Conservation (phyloP, 1,140 invertebrate genomes). For the Zaprionus davidi region DNA sequence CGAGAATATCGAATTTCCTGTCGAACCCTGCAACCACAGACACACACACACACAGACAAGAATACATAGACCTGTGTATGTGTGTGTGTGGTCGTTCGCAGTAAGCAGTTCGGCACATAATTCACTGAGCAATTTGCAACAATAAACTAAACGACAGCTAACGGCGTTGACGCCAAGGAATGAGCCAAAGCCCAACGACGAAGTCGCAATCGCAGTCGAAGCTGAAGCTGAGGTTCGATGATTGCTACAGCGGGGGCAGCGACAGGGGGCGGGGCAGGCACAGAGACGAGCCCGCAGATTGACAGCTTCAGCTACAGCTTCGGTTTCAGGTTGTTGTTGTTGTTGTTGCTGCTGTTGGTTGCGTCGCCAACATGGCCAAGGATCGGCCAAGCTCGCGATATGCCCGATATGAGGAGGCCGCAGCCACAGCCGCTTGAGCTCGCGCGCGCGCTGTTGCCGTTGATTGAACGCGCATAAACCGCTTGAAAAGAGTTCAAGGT, state of each 20-base stretch:
- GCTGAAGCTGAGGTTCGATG: slow-evolving; percentile 41
- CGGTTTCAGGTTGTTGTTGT: slow-evolving; percentile 29
- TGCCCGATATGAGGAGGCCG: slow-evolving; percentile 54
- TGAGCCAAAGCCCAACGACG: slow-evolving; percentile 48
- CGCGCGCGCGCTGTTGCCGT: slow-evolving; percentile 43
- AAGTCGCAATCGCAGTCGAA: slow-evolving; percentile 18
- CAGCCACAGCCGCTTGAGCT: slow-evolving; percentile 7
- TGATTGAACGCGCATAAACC: slow-evolving; percentile 73
- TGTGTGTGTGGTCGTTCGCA: slow-evolving; percentile 74
- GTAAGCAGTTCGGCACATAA: slow-evolving; percentile 80
- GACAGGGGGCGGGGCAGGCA: slow-evolving; percentile 19
- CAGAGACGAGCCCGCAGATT: slow-evolving; percentile 67
- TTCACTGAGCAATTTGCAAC: slow-evolving; percentile 80
- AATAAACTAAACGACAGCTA: slow-evolving; percentile 82
- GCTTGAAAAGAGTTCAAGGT: slow-evolving; percentile 75
- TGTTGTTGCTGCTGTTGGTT: slow-evolving; percentile 31
- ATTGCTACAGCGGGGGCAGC: slow-evolving; percentile 44
- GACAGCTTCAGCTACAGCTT: slow-evolving; percentile 58
- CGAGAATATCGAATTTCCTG: slow-evolving; percentile 71
- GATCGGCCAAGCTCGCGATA: slow-evolving; percentile 51
- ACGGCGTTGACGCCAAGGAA: slow-evolving; percentile 79
- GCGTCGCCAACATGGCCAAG: slow-evolving; percentile 51
- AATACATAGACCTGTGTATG: slow-evolving; percentile 1
- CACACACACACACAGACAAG: slow-evolving; percentile 26
- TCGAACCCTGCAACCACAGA: slow-evolving; percentile 50